These are phyloP conservation scores for Eulemur albifrons DNA, from an alignment of 2,797 vertebrate species.

Conservation along the genomic window DNA sequence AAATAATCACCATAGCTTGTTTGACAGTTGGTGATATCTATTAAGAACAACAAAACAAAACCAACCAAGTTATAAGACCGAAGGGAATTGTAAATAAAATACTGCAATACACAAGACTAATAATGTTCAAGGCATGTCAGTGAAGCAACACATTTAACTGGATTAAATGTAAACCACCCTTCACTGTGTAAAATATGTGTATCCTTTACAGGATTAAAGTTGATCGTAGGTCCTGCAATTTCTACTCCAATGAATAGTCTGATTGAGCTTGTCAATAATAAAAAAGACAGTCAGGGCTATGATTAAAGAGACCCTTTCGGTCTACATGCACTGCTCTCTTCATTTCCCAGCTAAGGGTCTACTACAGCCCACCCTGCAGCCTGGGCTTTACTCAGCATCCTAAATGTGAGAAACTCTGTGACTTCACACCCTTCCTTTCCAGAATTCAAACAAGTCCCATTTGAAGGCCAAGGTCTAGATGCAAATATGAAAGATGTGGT, in stretches of 20 bases:
- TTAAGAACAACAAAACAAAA: background rate
- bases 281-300: background rate
- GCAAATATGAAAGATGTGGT: conserved; percentile 23
- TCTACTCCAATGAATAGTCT: background rate
- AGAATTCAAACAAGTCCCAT: conserved; percentile 56
- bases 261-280: background rate
- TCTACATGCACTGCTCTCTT: background rate
- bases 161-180: background rate
- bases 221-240: background rate
- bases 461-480: conserved; percentile 50
- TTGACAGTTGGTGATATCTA: background rate
- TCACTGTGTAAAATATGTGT: background rate
- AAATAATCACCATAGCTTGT: background rate
- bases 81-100: background rate
- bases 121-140: background rate
- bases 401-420: background rate
- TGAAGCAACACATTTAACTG: background rate
- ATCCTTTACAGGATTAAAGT: background rate
- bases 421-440: conserved; percentile 40
- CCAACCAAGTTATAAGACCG: background rate
- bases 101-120: background rate
- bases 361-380: background rate
- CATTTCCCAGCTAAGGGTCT: background rate
- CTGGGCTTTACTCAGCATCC: conserved; percentile 51
- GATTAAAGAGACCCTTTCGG: background rate